These are phyloP conservation scores for Leptonema lineaticorne DNA, from an alignment of 1,140 invertebrate species.

Conservation along the genomic window DNA sequence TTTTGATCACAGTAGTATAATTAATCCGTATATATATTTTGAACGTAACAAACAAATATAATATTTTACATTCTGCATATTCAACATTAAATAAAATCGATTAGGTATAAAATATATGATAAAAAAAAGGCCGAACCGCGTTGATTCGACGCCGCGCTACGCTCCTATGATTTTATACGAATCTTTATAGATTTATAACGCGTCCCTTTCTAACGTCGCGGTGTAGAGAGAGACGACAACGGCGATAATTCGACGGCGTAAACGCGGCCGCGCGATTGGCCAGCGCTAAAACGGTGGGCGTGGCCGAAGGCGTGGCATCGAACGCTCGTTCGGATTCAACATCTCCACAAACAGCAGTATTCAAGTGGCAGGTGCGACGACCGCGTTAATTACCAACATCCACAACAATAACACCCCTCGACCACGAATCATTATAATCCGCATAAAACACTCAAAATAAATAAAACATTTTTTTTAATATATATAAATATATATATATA, in stretches of 20 bases:
- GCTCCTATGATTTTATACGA: constrained; percentile 22
- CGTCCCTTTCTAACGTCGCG: background rate
- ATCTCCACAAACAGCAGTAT: background rate
- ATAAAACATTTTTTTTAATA: background rate
- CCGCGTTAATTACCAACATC: background rate
- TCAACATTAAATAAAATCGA: too few relatives aligned
- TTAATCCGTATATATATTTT: too few relatives aligned
- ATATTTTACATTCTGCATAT: too few relatives aligned
- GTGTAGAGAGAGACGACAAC: background rate
- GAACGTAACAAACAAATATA: too few relatives aligned
- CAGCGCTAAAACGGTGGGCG: background rate
- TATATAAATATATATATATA: background rate
- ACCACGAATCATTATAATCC: background rate
- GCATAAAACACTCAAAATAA: background rate
- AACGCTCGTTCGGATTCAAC: background rate
- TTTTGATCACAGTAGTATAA: too few relatives aligned
- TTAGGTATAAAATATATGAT: too few relatives aligned
- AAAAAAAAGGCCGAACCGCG: background rate
- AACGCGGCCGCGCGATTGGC: constrained; percentile 1
- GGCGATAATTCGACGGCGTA: background rate
- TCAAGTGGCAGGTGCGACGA: background rate
- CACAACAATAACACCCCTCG: background rate
- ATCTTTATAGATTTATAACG: constrained; percentile 19
- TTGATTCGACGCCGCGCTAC: background rate
- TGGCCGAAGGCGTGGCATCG: background rate